These are phyloP conservation scores for Strigamia crassipes DNA, from an alignment of 2,888 invertebrate genomes.

Conservation along the genomic window DNA sequence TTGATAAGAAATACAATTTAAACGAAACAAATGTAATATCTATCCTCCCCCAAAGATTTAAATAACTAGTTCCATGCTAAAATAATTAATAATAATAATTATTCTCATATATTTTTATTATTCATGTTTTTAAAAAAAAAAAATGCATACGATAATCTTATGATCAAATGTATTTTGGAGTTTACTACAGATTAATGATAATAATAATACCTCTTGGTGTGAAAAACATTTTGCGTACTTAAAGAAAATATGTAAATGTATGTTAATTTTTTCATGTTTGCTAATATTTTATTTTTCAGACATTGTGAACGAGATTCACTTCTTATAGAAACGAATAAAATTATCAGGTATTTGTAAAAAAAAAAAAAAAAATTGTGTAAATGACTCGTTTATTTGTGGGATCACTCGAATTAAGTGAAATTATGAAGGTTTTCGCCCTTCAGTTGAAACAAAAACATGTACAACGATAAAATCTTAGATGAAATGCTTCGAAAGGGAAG, in stretches of 20 bases:
- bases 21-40: too few species aligned
- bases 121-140: slow-evolving; percentile 51
- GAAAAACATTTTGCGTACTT: slow-evolving; percentile 48
- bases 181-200: slow-evolving; percentile 43
- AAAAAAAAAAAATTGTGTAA: neutral
- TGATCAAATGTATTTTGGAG: slow-evolving; percentile 47
- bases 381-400: too few species aligned
- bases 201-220: slow-evolving; percentile 47
- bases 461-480: too few species aligned
- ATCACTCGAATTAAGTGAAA: too few species aligned
- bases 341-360: slow-evolving; percentile 13
- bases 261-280: slow-evolving; percentile 50
- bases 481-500: too few species aligned
- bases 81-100: slow-evolving; percentile 48
- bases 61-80: slow-evolving; percentile 52
- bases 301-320: slow-evolving; percentile 44
- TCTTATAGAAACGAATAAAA: slow-evolving; percentile 45
- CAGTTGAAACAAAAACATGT: too few species aligned
- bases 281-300: slow-evolving; percentile 50
- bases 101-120: slow-evolving; percentile 54
- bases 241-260: slow-evolving; percentile 46
- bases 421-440: too few species aligned
- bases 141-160: slow-evolving; percentile 47
- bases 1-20: slow-evolving; percentile 24
- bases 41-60: slow-evolving; percentile 44